Evolutionary conservation across 2,888 invertebrate genomes (phyloP).

Genomic region (Cosmia pyralina): DNA sequence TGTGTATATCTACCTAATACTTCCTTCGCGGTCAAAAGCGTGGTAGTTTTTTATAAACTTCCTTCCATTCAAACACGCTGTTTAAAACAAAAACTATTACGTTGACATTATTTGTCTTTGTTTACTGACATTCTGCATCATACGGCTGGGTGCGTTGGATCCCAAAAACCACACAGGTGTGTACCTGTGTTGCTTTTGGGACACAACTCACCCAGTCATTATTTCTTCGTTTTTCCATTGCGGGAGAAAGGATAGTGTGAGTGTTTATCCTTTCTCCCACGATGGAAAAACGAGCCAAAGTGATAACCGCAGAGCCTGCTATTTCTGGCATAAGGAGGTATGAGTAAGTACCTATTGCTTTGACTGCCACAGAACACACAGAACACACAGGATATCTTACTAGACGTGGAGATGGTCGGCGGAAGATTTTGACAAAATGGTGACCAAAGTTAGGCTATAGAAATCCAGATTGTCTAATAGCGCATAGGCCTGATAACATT

Average conservation of each 20-base stretch:
- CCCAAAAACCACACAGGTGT: not conserved
- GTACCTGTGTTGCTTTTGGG: not conserved
- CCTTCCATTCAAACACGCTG: conserved; percentile 1
- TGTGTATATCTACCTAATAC: not conserved
- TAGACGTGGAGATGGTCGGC: not conserved
- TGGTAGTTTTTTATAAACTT: conserved; percentile 14
- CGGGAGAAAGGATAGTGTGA: not conserved
- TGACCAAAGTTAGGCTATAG: not conserved
- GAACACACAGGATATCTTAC: no score
- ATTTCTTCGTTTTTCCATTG: not conserved
- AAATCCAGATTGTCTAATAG: no score
- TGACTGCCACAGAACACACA: no score
- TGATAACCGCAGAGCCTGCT: not conserved
- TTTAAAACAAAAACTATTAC: conserved; percentile 5
- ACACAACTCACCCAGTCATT: not conserved
- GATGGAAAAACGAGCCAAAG: not conserved
- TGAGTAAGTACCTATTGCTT: not conserved
- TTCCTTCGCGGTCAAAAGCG: conserved; percentile 1
- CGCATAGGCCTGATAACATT: no score
- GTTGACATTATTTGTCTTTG: conserved; percentile 6
- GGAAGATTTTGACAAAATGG: not conserved
- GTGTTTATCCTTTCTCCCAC: not conserved
- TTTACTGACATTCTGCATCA: not conserved
- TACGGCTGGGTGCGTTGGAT: not conserved
- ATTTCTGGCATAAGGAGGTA: no score